A percentile compares a stretch with the other conserved stretches of the same genome.
phyloP scores from a whole-genome alignment of 1,140 invertebrate genomes.

The Berghia stephanieae region DNA sequence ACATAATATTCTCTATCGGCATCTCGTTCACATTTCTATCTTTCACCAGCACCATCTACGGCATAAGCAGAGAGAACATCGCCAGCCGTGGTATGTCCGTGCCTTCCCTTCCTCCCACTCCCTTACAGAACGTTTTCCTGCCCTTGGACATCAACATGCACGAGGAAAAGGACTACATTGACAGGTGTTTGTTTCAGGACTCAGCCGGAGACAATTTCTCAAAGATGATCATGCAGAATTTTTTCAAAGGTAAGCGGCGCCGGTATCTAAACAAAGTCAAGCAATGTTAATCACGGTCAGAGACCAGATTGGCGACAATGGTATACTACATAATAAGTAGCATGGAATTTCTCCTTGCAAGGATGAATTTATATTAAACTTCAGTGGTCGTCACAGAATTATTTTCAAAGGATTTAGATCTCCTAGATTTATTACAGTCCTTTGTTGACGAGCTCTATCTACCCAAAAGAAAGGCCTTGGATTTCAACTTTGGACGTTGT shows the following conservation, averaged over 20 bases:
- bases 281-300: neutral
- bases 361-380: slow-evolving; percentile 30
- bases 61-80: slow-evolving; percentile 22
- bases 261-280: neutral
- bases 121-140: slow-evolving; percentile 20
- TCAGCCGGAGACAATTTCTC: slow-evolving; percentile 20
- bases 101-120: slow-evolving; percentile 13
- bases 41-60: slow-evolving; percentile 23
- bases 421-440: too few species aligned
- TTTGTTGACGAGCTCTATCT: too few species aligned
- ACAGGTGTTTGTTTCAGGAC: slow-evolving; percentile 11
- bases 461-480: neutral
- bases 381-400: slow-evolving; percentile 31
- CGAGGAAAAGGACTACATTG: slow-evolving; percentile 27
- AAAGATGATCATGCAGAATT: slow-evolving; percentile 35
- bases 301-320: slow-evolving; percentile 18
- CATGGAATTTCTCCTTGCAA: neutral
- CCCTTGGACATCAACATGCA: slow-evolving; percentile 23
- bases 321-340: slow-evolving; percentile 1
- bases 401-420: neutral
- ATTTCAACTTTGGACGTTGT: neutral
- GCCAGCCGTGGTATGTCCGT: slow-evolving; percentile 24
- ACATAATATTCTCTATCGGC: too few species aligned
- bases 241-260: slow-evolving; percentile 17
- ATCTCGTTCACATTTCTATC: too few species aligned